Conservation (phyloP, 2,797 vertebrate species). For the Bovichtus variegatus region DNA sequence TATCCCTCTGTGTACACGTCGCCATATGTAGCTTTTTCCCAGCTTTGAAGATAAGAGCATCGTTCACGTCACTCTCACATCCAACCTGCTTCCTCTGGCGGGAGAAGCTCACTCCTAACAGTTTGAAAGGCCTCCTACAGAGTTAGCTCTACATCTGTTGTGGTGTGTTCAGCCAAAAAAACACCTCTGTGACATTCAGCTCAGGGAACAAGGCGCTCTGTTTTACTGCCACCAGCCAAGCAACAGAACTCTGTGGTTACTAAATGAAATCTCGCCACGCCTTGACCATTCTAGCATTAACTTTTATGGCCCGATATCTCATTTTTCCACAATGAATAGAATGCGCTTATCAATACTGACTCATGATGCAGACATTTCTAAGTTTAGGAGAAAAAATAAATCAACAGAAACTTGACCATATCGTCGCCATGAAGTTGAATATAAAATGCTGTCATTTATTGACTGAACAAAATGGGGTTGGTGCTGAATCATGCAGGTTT, state of each 20-base stretch:
- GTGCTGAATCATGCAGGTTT: background rate
- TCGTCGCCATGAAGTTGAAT: background rate
- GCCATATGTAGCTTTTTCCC: constrained; percentile 19
- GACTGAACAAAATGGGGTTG: constrained; percentile 6
- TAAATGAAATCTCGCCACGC: constrained; percentile 8
- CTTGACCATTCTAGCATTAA: background rate
- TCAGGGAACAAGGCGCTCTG: background rate
- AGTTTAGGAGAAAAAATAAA: background rate
- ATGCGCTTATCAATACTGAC: background rate
- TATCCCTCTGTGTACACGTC: constrained; percentile 51
- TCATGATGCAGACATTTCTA: background rate
- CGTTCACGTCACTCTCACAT: constrained; percentile 30
- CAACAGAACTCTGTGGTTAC: background rate
- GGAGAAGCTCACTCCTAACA: background rate
- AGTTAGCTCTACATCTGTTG: background rate
- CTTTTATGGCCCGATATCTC: background rate
- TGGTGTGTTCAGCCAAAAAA: constrained; percentile 12
- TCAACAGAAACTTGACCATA: too few species aligned
- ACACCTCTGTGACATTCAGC: constrained; percentile 8
- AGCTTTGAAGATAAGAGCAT: constrained; percentile 57
- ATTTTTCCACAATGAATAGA: background rate
- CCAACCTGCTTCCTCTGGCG: background rate
- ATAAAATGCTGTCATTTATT: constrained; percentile 38
- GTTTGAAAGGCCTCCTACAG: background rate
- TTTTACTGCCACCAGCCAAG: background rate